Percentiles rank a stretch among this genome's conserved stretches.
Evolutionary conservation across 2,888 invertebrate genomes (phyloP).

Genomic region (Elgonia sp.): DNA sequence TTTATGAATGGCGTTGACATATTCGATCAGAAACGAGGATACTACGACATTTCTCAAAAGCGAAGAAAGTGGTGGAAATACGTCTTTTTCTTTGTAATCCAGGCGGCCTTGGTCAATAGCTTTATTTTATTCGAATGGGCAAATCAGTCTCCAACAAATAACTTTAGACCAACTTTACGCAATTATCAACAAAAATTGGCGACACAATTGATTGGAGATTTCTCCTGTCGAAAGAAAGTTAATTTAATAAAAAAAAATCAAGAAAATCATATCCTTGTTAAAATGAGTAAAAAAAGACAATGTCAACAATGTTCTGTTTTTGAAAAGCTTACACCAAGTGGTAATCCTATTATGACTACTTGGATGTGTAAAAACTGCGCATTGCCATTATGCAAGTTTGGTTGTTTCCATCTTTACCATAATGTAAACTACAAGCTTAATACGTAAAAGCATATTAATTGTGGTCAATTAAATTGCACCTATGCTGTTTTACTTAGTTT

Average conservation of each 20-base stretch:
- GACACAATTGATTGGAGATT: constrained; percentile 16
- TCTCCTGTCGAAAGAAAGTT: constrained; percentile 3
- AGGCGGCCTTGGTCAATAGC: constrained; percentile 9
- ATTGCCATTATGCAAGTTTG: constrained; percentile 21
- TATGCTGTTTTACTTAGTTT: too few relatives aligned
- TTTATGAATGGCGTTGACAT: constrained; percentile 40
- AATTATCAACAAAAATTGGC: constrained; percentile 13
- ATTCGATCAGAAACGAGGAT: constrained; percentile 35
- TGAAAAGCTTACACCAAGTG: constrained; percentile 3
- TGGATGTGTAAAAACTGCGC: constrained; percentile 27
- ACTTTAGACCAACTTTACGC: not conserved
- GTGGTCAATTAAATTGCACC: too few relatives aligned
- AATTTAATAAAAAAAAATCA: not conserved
- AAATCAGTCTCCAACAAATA: too few relatives aligned
- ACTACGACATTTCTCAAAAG: constrained; percentile 18
- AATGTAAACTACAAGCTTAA: constrained; percentile 11
- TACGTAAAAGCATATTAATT: too few relatives aligned
- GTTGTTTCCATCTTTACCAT: constrained; percentile 23
- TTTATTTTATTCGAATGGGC: constrained; percentile 21
- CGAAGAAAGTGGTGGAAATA: constrained; percentile 50
- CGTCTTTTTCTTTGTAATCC: constrained; percentile 5
- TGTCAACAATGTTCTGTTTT: not conserved
- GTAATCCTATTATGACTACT: constrained; percentile 5
- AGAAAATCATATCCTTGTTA: not conserved
- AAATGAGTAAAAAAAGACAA: too few relatives aligned